Conservation (phyloP, 1,140 invertebrate species). For the Brachionus plicatilis region DNA sequence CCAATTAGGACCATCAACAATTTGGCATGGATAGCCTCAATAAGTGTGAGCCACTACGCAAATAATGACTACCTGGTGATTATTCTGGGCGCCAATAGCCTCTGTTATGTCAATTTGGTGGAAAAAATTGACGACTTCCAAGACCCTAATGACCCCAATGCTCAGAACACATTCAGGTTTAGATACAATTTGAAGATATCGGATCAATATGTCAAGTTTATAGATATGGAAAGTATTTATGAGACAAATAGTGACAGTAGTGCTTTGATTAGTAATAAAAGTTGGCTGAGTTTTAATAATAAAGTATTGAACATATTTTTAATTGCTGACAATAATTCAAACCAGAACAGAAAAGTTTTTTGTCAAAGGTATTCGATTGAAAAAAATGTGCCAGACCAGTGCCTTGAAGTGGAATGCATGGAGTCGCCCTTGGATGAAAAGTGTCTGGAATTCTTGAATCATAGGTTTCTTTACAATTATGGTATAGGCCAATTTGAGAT, state of each 20-base stretch:
- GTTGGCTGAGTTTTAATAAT: not conserved
- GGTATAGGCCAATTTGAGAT: not conserved
- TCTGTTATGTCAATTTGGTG: not conserved
- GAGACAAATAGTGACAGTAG: not conserved
- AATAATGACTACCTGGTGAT: not conserved
- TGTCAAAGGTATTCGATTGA: not conserved
- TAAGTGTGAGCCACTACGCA: not conserved
- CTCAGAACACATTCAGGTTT: not conserved
- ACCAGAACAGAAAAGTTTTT: not conserved
- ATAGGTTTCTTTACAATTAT: not conserved
- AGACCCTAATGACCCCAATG: not conserved
- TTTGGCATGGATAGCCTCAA: not conserved
- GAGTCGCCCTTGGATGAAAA: not conserved
- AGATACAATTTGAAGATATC: not conserved
- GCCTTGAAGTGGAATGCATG: not conserved
- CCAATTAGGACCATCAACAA: not conserved
- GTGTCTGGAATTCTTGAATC: not conserved
- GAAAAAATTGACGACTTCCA: not conserved
- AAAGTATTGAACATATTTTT: not conserved
- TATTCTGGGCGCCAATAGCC: not conserved
- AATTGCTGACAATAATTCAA: not conserved
- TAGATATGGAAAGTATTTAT: not conserved
- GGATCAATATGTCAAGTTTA: not conserved
- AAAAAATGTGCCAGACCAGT: not conserved
- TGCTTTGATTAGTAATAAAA: conserved; percentile 18